These are phyloP conservation scores for Clupea harengus DNA, from an alignment of 2,113 vertebrate species.

Conservation along the genomic window DNA sequence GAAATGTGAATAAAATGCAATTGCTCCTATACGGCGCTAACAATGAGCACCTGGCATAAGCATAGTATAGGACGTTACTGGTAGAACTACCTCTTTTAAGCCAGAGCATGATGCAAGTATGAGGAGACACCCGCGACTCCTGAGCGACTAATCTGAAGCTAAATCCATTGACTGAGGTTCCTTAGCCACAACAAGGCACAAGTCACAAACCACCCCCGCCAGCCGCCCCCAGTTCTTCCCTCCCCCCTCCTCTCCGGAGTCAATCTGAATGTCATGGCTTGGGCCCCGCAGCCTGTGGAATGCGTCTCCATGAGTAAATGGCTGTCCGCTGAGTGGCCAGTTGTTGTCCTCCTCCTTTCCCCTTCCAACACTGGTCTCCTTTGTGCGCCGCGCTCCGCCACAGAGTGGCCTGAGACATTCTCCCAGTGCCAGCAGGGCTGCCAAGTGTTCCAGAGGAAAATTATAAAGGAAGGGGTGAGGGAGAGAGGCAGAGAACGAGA, in stretches of 20 bases:
- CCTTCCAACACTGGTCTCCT: slow-evolving; percentile 42
- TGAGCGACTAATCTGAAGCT: not conserved
- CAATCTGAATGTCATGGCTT: slow-evolving; percentile 42
- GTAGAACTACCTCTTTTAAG: not conserved
- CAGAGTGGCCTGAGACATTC: slow-evolving; percentile 39
- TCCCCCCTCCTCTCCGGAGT: slow-evolving; percentile 22
- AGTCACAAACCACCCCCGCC: not conserved
- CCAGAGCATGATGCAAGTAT: not conserved
- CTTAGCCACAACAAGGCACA: slow-evolving; percentile 5
- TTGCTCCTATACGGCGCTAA: not conserved
- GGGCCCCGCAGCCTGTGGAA: slow-evolving; percentile 35
- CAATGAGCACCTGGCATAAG: not conserved
- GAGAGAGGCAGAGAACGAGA: not conserved
- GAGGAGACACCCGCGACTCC: not conserved
- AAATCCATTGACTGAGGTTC: slow-evolving; percentile 22
- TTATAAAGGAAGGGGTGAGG: slow-evolving; percentile 28
- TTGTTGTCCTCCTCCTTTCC: slow-evolving; percentile 15
- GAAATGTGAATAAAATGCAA: not conserved
- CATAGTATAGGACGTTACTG: not conserved
- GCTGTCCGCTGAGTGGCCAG: slow-evolving; percentile 25
- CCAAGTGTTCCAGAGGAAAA: slow-evolving; percentile 40
- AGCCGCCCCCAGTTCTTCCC: not conserved
- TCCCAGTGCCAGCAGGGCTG: slow-evolving; percentile 45
- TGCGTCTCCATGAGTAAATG: slow-evolving; percentile 41
- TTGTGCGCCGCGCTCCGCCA: slow-evolving; percentile 41